Base-by-base conservation (phyloP, 2,113 vertebrate genomes). In the Gallinago paraguaiae region DNA sequence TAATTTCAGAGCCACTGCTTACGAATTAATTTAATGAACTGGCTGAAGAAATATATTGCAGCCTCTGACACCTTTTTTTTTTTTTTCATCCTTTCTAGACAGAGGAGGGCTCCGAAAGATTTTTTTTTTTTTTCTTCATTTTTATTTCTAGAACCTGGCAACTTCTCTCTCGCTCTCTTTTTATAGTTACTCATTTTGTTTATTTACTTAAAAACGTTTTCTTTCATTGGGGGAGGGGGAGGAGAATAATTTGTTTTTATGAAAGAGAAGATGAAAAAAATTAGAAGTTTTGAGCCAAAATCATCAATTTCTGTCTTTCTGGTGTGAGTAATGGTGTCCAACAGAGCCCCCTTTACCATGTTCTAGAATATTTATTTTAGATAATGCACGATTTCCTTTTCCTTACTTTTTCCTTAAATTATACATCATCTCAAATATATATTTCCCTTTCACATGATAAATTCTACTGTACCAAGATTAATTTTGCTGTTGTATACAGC, bases 21-120 rank as follows among this genome's bases (percentile, higher is more conserved):
- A 98, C 98, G 98, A 99, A 99, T 99, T 99, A 99, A 99, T 99
- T 99, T 99, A 99, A 99, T 99, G 99, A 99, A 99, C 98, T 99
- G 98, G 98, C 98, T 99, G 98, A 98, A 98, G 98, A 99, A 98
- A 99, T 99, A 99, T 98, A 98, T 97, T 97, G 98, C 98, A 98
- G 99, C 98, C 98, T 98, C 99, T 99, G 98, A 99, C 99, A 98
- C 98, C 98, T 98, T 98, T 98, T 98, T 98, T 97, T 98, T 98
- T 98, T 97, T 97, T 97, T 97, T 93, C 95, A 98, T 98, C 94
- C 94, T 93, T 98, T 98, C 95, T 71, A 96, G 97, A 96, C 97
- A 95, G 98, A 97, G 94, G 97, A 97, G 91, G 97, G 86, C 85
- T 97, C 92, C 27, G 3, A 90, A 97, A 96, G 97, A 98, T 97